Base-by-base conservation (phyloP, 2,113 vertebrate genomes). In the Hippolais icterina region DNA sequence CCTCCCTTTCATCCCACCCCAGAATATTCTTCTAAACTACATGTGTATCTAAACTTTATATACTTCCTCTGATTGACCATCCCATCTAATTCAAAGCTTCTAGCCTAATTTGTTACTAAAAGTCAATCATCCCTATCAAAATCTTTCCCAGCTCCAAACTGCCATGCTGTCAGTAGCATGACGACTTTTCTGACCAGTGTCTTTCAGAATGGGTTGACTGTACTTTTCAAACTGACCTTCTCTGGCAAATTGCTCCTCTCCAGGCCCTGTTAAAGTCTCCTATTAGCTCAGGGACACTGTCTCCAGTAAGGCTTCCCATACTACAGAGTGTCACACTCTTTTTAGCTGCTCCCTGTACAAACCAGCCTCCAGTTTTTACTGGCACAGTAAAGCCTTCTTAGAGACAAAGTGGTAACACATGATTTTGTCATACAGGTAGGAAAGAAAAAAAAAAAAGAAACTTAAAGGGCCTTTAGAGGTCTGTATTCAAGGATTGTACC, bases 281-380 rank as follows among this genome's bases (percentile, higher is more conserved):
- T 19, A 5, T 87, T 80, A 41, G 29, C 44, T 53, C 71, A 70
- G 25, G n/a, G 57, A 47, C 44, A 37, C 11, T 28, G 21, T 47
- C 12, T 21, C 10, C 68, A 61, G 21, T 3, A 10, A 78, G n/a
- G 21, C 24, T 83, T 70, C 52, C 21, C 4, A 31, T 11, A 42
- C 13, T 29, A 33, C 28, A 8, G 6, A 65, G 9, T 4, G 5
- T 24, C 69, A 57, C 50, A 31, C 1, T 42, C 41, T 76, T 86
- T 82, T 49, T 41, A 85, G 21, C 47, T 57, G 17, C 14, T 69
- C 15, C n/a, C 50, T 47, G 33, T 41, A 39, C 10, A 66, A 33
- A 5, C 0, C 0, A 65, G 20, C n/a, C 25, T 53, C 0, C 0
- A 12, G 12, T 21, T 76, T 85, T 72, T 25, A 47, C 6, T 15